A percentile compares a stretch with the other conserved stretches of the same genome.
phyloP scores from a whole-genome alignment of 2,113 vertebrate genomes.

The Indri indri region DNA sequence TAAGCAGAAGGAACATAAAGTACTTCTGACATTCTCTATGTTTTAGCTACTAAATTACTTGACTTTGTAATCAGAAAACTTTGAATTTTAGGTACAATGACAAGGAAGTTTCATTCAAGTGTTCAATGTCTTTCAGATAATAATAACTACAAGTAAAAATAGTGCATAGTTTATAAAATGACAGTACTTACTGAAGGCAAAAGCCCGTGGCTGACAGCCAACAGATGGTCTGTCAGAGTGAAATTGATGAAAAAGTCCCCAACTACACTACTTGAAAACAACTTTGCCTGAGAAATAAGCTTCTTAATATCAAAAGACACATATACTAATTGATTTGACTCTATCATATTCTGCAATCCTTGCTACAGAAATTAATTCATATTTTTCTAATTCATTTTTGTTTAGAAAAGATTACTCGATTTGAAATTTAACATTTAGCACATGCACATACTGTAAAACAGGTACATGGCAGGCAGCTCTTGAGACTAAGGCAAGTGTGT shows the following conservation, averaged over 20 bases:
- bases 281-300: constrained; percentile 62
- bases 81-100: constrained; percentile 51
- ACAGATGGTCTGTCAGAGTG: constrained; percentile 79
- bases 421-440: neutral
- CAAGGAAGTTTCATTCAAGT: constrained; percentile 60
- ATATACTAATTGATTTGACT: constrained; percentile 70
- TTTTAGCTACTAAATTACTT: constrained; percentile 33
- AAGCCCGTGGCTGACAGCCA: constrained; percentile 74
- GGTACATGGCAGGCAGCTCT: neutral
- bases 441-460: neutral
- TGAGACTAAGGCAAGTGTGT: neutral
- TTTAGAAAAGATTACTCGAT: neutral
- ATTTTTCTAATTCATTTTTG: neutral
- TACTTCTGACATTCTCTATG: accelerated
- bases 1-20: constrained; percentile 23
- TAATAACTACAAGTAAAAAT: constrained; percentile 59
- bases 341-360: neutral
- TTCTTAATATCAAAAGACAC: constrained; percentile 64
- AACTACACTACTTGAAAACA: constrained; percentile 56
- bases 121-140: constrained; percentile 53
- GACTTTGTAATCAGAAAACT: constrained; percentile 46
- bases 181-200: constrained; percentile 66
- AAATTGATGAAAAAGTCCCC: constrained; percentile 64
- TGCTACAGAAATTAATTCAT: neutral
- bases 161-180: constrained; percentile 71